Evolutionary conservation across 2,888 invertebrate genomes (phyloP), one percentile per base, ranked within the genome.

Genomic region (Caenorhabditis virilis): DNA sequence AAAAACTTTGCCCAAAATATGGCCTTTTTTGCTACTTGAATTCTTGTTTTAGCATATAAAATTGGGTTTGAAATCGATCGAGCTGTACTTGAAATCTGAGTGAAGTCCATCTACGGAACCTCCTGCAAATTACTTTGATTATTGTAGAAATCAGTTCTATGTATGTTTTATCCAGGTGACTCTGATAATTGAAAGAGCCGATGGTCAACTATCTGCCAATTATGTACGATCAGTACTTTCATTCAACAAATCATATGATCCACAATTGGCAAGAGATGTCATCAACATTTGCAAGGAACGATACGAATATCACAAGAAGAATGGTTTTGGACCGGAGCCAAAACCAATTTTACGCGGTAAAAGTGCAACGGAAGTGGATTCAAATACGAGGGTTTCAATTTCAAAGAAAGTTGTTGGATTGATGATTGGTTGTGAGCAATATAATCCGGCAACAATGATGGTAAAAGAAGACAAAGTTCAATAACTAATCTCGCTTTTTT

Each of bases 271-370:
- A 7, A 41, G 15, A 11, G 53, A 53, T 23, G 36, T 35, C 23
- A 33, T 53, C 3, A 9, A 33, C 22, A 53, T 53, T 53, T 53
- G 53, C 36, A 35, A 25, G 23, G 4, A 38, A 16, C 41, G 25
- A 1, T 25, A 48, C 20, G 55, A 48, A 15, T 18, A 48, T 38
- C 33, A 22, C 15, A 16, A 35, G 13, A 55, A 33, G 23, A 41
- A 39, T 22, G 48, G 48, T 2, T 48, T 48, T 41, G 41, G 41
- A 4, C 55, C 55, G 0, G 55, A 55, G 30, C 55, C 47, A 16
- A 48, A 39, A n/a, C 11, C 38, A 1, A 55, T 55, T 15, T 48
- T 30, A 22, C 23, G 23, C 22, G 16, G n/a, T 11, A 27, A 46
- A 33, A 22, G 30, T 46, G 7, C n/a, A 26, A 46, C 18, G 4